Base-by-base conservation (phyloP, 2,888 invertebrate genomes). In the Phasia obesa region DNA sequence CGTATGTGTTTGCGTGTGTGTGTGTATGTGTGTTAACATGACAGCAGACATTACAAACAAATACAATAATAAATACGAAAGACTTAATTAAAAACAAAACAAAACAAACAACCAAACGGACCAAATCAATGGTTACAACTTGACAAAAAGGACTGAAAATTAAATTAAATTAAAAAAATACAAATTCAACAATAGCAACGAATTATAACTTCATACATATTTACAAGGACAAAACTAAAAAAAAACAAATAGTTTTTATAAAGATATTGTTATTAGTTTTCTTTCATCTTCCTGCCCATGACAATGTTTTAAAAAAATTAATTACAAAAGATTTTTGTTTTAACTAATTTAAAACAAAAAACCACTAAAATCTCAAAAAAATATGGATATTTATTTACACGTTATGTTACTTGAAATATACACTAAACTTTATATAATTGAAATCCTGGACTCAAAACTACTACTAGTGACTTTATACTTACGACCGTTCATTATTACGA, bases 141-240 rank as follows among this genome's bases (percentile, higher is more conserved):
- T 62, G 62, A 77, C 76, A 31, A n/a, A 77, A 77, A 47, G n/a
- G 62, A 77, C 62, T 64, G 53, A 55, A 51, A 25, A 25, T 25
- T 7, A 42, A 42, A 75, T n/a, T n/a, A n/a, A n/a, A n/a, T n/a
- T 11, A 49, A 59, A 47, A 35, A 59, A 25, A 44, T 35, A 23
- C n/a, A 76, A 59, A 76, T 65, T 19, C 51, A 60, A 64, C 73
- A 67, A 69, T 81, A 81, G 81, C 81, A 81, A 77, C 81, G 77
- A 81, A 70, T 17, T 23, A 60, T n/a, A 42, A 51, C 15, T 19
- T 49, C 25, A 7, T 44, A 74, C n/a, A 17, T 15, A 62, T 35
- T 47, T 38, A 44, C 53, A 17, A 57, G 11, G 53, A 64, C 27
- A 21, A 70, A 67, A 57, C 9, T 15, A 74, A 49, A 65, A 35